Evolutionary conservation across 2,113 vertebrate species (phyloP), one percentile per base, ranked within the genome.

Genomic region (Sylvia atricapilla): DNA sequence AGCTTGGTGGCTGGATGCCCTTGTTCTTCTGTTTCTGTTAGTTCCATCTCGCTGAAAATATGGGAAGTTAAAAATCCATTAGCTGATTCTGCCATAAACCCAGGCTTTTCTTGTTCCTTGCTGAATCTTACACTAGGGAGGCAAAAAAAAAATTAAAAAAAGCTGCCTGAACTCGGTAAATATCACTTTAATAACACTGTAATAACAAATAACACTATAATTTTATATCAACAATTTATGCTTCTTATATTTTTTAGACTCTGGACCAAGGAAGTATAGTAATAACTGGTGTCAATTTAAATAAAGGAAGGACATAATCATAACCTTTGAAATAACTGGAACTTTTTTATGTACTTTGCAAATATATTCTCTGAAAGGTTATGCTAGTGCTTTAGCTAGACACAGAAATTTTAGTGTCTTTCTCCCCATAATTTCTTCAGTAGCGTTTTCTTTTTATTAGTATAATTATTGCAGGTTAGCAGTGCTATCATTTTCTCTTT

Each of bases 391-490:
- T 93, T 96, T 93, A 93, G 94, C 90, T 94, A 90, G 77, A 95
- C 56, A 91, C 35, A 85, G 93, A 87, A 89, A 95, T 96, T 95
- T 95, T 92, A 96, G 66, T 93, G 53, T 82, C 91, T 94, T 90
- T 76, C 28, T 70, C 39, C 46, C 47, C 66, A 56, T 95, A 85
- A 96, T 97, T 97, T 95, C 94, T 95, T 87, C 60, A 85, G 80
- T 85, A 92, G 87, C 93, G 18, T 90, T 90, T 97, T 94, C 80
- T 91, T 87, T 97, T 95, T 97, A 97, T 97, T 97, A 90, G 83
- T 87, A 66, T 92, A 96, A 97, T 97, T 97, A 96, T 94, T 97
- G 70, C 80, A 89, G 94, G 96, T 97, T 97, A 97, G 77, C 77
- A 4, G 72, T 68, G 89, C 92, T 91, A 94, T 96, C 77, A 92